A percentile compares a stretch with the other conserved stretches of the same genome.
Conservation (phyloP, 1,140 invertebrate species). For the Papilio glaucus region DNA sequence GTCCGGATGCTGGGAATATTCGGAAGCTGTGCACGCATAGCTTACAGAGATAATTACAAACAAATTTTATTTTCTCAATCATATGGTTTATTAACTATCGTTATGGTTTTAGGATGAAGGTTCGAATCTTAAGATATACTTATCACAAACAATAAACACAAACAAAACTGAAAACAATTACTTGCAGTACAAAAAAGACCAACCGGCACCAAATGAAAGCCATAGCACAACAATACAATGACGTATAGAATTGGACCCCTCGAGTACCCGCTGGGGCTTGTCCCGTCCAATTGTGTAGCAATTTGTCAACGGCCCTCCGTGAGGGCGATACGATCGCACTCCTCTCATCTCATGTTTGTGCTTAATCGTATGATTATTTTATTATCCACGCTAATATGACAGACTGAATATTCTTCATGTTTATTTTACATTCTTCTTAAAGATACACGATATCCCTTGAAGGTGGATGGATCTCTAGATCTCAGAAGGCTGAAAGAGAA, state of each 20-base stretch:
- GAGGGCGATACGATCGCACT: not conserved
- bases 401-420: not conserved
- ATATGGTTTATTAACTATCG: not conserved
- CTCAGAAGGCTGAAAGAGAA: too few species aligned
- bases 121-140: too few species aligned
- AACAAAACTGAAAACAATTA: not conserved
- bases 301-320: slow-evolving; percentile 6
- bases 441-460: too few species aligned
- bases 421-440: too few species aligned
- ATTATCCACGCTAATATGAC: slow-evolving; percentile 1
- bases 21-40: not conserved
- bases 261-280: not conserved
- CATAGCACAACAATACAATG: slow-evolving; percentile 4
- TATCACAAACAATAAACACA: not conserved
- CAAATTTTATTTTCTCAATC: not conserved
- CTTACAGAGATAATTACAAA: not conserved
- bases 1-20: not conserved
- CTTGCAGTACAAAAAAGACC: not conserved
- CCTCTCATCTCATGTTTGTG: not conserved
- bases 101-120: too few species aligned
- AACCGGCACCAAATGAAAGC: slow-evolving; percentile 5
- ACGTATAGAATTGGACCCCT: not conserved
- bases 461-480: too few species aligned
- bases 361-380: slow-evolving; percentile 8
- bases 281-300: slow-evolving; percentile 2